Conservation (phyloP, 2,113 vertebrate species). For the Prionailurus viverrinus region DNA sequence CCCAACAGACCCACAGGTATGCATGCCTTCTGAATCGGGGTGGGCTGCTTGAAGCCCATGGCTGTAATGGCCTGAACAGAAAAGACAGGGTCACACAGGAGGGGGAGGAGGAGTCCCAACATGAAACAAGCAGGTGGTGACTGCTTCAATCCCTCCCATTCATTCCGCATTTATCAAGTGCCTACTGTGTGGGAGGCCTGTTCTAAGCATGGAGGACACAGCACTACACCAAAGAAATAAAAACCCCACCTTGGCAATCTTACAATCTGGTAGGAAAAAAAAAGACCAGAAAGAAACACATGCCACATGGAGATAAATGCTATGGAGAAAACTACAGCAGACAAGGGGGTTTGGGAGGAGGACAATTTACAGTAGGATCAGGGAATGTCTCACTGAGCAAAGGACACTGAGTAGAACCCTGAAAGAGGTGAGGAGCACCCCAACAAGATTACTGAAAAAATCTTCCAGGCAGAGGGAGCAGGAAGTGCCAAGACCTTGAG, state of each 20-base stretch:
- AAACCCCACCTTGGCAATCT: background rate
- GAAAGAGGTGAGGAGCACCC: background rate
- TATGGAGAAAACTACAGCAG: background rate
- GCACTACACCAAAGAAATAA: background rate
- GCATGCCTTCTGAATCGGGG: conserved; percentile 98
- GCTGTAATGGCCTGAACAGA: conserved; percentile 92
- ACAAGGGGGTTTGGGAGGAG: rapidly evolving
- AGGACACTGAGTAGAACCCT: background rate
- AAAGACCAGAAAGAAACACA: background rate
- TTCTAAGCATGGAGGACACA: background rate
- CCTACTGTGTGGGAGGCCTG: background rate
- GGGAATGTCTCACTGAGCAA: background rate
- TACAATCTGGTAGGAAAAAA: background rate
- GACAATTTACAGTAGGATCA: background rate
- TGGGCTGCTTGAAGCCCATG: conserved; percentile 96
- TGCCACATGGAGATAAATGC: background rate
- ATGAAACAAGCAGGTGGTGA: background rate
- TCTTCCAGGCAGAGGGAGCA: background rate
- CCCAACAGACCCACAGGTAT: conserved; percentile 96
- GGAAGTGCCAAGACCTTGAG: background rate
- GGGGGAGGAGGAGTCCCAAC: background rate
- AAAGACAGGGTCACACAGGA: conserved; percentile 23
- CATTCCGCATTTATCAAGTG: background rate
- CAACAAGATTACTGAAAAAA: background rate
- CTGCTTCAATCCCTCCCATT: background rate